Evolutionary conservation across 1,140 invertebrate species (phyloP).

Genomic region (Thaumetopoea pityocampa): DNA sequence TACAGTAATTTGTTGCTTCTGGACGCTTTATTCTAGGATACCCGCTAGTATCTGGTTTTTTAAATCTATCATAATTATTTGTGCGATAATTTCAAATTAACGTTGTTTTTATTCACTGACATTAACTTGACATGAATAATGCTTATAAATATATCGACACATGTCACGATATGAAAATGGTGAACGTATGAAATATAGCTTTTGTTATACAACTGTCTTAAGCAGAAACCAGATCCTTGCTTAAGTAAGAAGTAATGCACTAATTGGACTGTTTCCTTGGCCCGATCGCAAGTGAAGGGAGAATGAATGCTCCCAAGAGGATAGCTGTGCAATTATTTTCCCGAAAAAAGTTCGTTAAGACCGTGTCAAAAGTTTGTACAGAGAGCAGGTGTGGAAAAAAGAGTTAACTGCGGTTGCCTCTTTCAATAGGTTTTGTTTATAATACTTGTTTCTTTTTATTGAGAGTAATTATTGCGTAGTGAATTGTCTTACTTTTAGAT

Average conservation of each 20-base stretch:
- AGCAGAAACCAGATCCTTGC: constrained; percentile 19
- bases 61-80: constrained; percentile 28
- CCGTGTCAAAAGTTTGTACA: constrained; percentile 61
- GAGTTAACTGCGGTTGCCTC: constrained; percentile 29
- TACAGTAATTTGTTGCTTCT: constrained; percentile 1
- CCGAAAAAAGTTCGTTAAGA: constrained; percentile 48
- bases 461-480: too few relatives aligned
- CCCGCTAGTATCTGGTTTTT: too few relatives aligned
- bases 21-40: too few relatives aligned
- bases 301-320: constrained; percentile 62
- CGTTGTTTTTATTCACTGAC: not conserved
- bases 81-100: constrained; percentile 14
- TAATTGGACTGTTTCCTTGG: constrained; percentile 59
- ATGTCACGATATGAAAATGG: not conserved
- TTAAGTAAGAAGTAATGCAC: constrained; percentile 51
- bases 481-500: too few relatives aligned
- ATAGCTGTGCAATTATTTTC: constrained; percentile 67
- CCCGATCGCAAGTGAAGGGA: constrained; percentile 54
- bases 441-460: constrained; percentile 24
- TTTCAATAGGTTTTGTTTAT: constrained; percentile 15
- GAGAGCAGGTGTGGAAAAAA: constrained; percentile 53
- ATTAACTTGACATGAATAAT: not conserved
- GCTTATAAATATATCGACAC: not conserved
- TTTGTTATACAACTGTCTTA: constrained; percentile 7
- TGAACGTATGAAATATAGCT: not conserved